A percentile compares a stretch with the other conserved stretches of the same genome.
phyloP scores from a whole-genome alignment of 1,140 invertebrate genomes.

The Papilio dardanus region DNA sequence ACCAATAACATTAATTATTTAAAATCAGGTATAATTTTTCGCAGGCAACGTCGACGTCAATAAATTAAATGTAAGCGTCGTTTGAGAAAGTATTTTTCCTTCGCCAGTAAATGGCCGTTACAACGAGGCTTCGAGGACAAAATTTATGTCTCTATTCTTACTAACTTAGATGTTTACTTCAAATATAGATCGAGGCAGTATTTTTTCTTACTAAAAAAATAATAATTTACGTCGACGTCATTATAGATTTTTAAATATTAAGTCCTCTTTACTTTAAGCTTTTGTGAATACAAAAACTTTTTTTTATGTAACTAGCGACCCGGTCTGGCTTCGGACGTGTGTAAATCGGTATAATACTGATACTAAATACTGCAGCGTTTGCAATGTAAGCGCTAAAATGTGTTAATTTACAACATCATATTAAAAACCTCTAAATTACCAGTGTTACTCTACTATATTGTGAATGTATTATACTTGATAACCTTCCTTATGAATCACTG shows the following conservation, averaged over 20 bases:
- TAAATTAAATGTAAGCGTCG: conserved; percentile 8
- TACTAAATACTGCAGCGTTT: too few species aligned
- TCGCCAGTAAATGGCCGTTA: conserved; percentile 7
- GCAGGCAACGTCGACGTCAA: not conserved
- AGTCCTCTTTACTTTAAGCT: not conserved
- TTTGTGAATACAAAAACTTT: too few species aligned
- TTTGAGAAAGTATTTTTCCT: conserved; percentile 11
- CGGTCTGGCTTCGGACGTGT: too few species aligned
- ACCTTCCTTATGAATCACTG: too few species aligned
- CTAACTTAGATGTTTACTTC: conserved; percentile 2
- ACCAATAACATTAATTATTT: not conserved
- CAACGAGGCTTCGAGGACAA: not conserved
- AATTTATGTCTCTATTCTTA: conserved; percentile 1
- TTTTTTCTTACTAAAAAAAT: not conserved
- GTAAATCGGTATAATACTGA: too few species aligned
- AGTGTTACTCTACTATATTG: too few species aligned
- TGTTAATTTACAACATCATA: too few species aligned
- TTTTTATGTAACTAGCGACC: too few species aligned
- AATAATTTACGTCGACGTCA: not conserved
- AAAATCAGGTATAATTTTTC: not conserved
- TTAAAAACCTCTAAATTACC: too few species aligned
- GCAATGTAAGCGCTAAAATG: too few species aligned
- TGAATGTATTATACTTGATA: too few species aligned
- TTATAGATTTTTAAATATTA: not conserved
- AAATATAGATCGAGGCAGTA: not conserved